These are phyloP conservation scores for Caligus rogercresseyi DNA, from an alignment of 1,140 invertebrate species.

Conservation along the genomic window DNA sequence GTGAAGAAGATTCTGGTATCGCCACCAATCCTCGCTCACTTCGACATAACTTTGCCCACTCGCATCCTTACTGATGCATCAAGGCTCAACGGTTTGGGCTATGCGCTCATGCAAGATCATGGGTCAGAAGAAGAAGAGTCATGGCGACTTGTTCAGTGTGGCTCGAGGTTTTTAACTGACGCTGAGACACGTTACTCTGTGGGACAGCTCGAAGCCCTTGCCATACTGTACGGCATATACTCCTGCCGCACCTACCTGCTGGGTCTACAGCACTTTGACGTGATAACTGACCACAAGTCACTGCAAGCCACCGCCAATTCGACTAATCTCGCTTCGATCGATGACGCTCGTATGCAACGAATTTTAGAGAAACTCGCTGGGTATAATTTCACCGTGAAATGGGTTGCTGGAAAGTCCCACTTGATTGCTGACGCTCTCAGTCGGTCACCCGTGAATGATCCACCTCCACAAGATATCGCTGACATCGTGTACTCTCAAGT, in stretches of 20 bases:
- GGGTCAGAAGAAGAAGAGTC: slow-evolving; percentile 4
- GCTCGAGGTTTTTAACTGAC: slow-evolving; percentile 22
- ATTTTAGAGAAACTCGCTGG: not conserved
- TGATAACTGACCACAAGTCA: slow-evolving; percentile 28
- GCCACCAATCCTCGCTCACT: slow-evolving; percentile 7
- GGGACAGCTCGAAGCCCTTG: slow-evolving; percentile 23
- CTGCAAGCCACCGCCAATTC: slow-evolving; percentile 24
- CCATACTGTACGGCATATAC: slow-evolving; percentile 23
- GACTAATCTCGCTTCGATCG: slow-evolving; percentile 25
- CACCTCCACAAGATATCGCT: not conserved
- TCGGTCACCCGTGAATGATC: not conserved
- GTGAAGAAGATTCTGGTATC: not conserved
- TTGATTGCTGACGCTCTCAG: not conserved
- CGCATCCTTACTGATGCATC: slow-evolving; percentile 5
- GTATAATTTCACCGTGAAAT: not conserved
- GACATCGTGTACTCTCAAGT: not conserved
- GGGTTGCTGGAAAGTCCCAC: not conserved
- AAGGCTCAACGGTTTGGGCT: slow-evolving; percentile 17
- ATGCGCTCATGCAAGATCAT: slow-evolving; percentile 15
- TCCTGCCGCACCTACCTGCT: slow-evolving; percentile 23
- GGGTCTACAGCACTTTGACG: slow-evolving; percentile 20
- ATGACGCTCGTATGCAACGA: slow-evolving; percentile 20
- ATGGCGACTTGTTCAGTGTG: not conserved
- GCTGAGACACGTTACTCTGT: slow-evolving; percentile 22
- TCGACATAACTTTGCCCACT: not conserved